These are phyloP conservation scores for Pseudoatta argentina DNA, from an alignment of 1,140 invertebrate genomes.

Conservation along the genomic window DNA sequence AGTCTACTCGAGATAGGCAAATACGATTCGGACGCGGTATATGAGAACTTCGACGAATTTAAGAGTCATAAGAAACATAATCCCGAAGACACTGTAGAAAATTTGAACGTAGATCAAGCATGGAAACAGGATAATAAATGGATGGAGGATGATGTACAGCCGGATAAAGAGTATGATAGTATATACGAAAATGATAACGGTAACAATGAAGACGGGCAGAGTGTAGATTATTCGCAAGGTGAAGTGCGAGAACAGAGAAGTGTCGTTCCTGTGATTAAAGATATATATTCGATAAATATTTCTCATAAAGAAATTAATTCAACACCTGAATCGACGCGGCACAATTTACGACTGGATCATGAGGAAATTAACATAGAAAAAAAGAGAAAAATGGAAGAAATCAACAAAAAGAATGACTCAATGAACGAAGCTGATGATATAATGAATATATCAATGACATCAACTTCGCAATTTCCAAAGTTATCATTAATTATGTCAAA, in stretches of 20 bases:
- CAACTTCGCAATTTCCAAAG: not conserved
- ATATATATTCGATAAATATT: not conserved
- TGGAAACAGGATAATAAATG: conserved; percentile 75
- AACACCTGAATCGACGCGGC: not conserved
- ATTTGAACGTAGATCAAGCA: conserved; percentile 38
- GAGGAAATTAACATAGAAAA: not conserved
- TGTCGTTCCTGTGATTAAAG: not conserved
- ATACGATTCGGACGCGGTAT: conserved; percentile 53
- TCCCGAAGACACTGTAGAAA: conserved; percentile 13
- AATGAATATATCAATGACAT: not conserved
- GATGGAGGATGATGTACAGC: conserved; percentile 62
- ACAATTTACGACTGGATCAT: not conserved
- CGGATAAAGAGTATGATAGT: conserved; percentile 78
- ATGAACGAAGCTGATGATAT: not conserved
- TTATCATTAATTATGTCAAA: not conserved
- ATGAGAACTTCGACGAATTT: conserved; percentile 48
- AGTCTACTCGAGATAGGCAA: conserved; percentile 42
- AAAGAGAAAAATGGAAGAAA: not conserved
- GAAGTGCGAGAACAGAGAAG: conserved; percentile 79
- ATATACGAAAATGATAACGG: conserved; percentile 72
- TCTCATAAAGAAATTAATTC: conserved; percentile 1
- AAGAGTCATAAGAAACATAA: conserved; percentile 37
- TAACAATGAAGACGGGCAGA: conserved; percentile 60
- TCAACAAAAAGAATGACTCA: not conserved
- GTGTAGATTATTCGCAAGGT: conserved; percentile 64